Evolutionary conservation across 2,888 invertebrate genomes (phyloP).

Genomic region (Chironomus tentans): DNA sequence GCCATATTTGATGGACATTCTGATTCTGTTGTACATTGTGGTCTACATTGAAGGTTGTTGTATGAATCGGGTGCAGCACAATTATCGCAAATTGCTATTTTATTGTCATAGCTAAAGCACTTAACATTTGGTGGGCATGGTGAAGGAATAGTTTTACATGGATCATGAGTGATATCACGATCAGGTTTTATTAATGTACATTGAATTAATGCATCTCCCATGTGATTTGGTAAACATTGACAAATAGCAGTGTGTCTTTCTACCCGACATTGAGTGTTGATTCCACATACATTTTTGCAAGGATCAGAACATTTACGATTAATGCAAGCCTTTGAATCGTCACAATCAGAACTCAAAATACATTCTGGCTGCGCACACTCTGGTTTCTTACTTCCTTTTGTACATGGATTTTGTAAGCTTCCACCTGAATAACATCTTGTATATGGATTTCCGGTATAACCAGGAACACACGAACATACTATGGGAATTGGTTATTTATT

Average conservation of each 20-base stretch:
- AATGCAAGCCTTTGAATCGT: slow-evolving; percentile 62
- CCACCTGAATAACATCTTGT: slow-evolving; percentile 64
- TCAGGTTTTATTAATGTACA: slow-evolving; percentile 50
- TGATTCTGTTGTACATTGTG: slow-evolving; percentile 71
- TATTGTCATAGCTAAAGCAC: slow-evolving; percentile 62
- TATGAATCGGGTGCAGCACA: slow-evolving; percentile 59
- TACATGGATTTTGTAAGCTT: slow-evolving; percentile 64
- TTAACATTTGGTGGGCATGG: slow-evolving; percentile 61
- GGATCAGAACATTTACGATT: slow-evolving; percentile 66
- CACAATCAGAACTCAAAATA: slow-evolving; percentile 73
- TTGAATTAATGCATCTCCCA: slow-evolving; percentile 71
- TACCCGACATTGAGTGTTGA: slow-evolving; percentile 69
- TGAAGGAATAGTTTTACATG: slow-evolving; percentile 69
- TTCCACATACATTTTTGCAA: slow-evolving; percentile 68
- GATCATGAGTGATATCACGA: slow-evolving; percentile 53
- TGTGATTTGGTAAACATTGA: slow-evolving; percentile 63
- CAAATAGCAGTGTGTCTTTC: slow-evolving; percentile 77
- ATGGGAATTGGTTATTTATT: neutral
- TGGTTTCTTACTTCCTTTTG: slow-evolving; percentile 60
- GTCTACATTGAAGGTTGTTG: slow-evolving; percentile 65
- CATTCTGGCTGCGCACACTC: slow-evolving; percentile 75
- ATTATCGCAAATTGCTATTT: slow-evolving; percentile 70
- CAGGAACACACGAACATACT: slow-evolving; percentile 63
- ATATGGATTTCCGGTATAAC: slow-evolving; percentile 68
- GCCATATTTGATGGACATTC: slow-evolving; percentile 72